phyloP scores from a whole-genome alignment of 2,888 invertebrate genomes.

The Campoletis raptor region DNA sequence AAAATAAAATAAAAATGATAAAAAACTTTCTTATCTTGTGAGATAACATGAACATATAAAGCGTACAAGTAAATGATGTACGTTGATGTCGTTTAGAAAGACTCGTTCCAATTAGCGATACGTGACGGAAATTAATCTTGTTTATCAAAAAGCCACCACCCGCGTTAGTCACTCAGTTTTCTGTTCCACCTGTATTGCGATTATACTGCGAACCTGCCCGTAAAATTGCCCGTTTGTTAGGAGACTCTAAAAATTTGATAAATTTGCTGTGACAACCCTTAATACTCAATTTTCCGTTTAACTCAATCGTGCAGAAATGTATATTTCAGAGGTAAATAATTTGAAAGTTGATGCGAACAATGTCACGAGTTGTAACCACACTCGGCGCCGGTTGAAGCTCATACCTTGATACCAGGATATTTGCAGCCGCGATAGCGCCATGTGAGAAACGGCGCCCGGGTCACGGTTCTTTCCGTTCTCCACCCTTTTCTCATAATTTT shows the following conservation, averaged over 20 bases:
- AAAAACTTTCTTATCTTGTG: background rate
- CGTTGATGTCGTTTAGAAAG: background rate
- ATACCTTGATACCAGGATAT: constrained; percentile 28
- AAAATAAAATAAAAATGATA: background rate
- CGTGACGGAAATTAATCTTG: background rate
- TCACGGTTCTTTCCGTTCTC: constrained; percentile 54
- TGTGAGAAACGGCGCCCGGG: constrained; percentile 53
- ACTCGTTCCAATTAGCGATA: background rate
- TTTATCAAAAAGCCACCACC: background rate
- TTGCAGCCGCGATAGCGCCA: constrained; percentile 35
- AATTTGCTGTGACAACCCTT: background rate
- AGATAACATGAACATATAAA: background rate
- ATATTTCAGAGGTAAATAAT: constrained; percentile 41
- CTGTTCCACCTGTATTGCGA: background rate
- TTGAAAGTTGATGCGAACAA: constrained; percentile 48
- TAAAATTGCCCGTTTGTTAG: background rate
- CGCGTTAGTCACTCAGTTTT: background rate
- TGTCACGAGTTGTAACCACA: constrained; percentile 40
- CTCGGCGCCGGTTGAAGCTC: constrained; percentile 58
- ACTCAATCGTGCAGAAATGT: constrained; percentile 18
- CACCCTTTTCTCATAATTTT: constrained; percentile 66
- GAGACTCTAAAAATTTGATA: background rate
- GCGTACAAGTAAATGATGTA: background rate
- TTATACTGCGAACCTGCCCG: background rate
- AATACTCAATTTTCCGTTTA: background rate